phyloP scores from a whole-genome alignment of 2,797 vertebrate genomes.

The Aplochiton taeniatus region DNA sequence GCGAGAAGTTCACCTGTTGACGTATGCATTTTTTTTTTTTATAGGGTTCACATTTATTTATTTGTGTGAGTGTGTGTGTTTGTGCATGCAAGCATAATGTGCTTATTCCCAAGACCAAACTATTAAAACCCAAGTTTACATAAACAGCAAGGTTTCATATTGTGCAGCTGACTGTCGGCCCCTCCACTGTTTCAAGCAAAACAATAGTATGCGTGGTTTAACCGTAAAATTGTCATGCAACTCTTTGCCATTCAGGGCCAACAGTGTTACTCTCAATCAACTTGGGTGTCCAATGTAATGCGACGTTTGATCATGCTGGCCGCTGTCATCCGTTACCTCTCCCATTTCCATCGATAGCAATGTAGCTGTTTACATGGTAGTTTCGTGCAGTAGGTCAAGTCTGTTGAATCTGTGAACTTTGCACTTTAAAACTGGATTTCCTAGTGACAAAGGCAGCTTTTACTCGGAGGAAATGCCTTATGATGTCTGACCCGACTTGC shows the following conservation, averaged over 20 bases:
- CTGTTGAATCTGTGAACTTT: conserved; percentile 72
- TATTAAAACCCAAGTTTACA: conserved; percentile 49
- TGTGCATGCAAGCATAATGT: conserved; percentile 3
- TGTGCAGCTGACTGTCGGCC: conserved; percentile 31
- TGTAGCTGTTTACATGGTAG: conserved; percentile 67
- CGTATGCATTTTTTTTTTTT: no score
- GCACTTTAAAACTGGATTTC: conserved; percentile 76
- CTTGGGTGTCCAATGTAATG: conserved; percentile 54
- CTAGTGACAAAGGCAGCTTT: conserved; percentile 76
- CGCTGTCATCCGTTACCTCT: conserved; percentile 50
- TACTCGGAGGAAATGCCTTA: conserved; percentile 72
- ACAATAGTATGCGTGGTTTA: no score
- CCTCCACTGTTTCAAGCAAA: no score
- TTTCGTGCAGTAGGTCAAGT: conserved; percentile 59
- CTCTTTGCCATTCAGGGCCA: conserved; percentile 34
- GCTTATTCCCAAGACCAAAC: conserved; percentile 40
- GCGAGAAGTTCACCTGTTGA: no score
- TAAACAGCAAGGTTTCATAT: conserved; percentile 36
- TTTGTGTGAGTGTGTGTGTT: conserved; percentile 18
- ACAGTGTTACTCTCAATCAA: conserved; percentile 46
- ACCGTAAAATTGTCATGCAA: conserved; percentile 27
- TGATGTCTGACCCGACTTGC: conserved; percentile 67
- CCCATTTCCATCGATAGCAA: conserved; percentile 56
- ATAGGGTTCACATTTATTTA: not conserved
- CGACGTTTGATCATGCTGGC: conserved; percentile 39